phyloP scores from a whole-genome alignment of 2,797 vertebrate species.

The Trachurus trachurus region DNA sequence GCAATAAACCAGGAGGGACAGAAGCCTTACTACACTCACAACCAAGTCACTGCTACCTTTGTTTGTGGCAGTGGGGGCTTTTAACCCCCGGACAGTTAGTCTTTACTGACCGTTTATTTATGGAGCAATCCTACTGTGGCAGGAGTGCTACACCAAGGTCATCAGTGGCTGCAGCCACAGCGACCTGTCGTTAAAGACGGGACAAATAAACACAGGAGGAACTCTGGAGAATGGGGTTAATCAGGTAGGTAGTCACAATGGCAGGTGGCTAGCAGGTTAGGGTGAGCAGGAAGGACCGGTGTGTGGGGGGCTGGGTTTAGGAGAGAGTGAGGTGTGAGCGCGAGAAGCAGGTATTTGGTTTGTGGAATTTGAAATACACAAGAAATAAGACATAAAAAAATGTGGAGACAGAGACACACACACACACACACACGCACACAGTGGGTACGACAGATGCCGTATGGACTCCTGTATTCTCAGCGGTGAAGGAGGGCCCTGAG shows the following conservation, averaged over 20 bases:
- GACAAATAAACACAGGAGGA: slow-evolving; percentile 79
- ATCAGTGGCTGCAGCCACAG: slow-evolving; percentile 70
- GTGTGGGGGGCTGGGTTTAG: background rate
- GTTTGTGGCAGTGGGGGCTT: slow-evolving; percentile 72
- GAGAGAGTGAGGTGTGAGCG: background rate
- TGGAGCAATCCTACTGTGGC: slow-evolving; percentile 76
- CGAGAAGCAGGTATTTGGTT: slow-evolving; percentile 16
- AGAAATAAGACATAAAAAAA: slow-evolving; percentile 22
- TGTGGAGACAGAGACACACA: background rate
- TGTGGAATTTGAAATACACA: slow-evolving; percentile 24
- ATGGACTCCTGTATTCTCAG: slow-evolving; percentile 82
- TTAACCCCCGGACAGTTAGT: slow-evolving; percentile 72
- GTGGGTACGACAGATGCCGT: slow-evolving; percentile 83
- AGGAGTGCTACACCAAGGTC: slow-evolving; percentile 82
- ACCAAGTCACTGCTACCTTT: slow-evolving; percentile 76
- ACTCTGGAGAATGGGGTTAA: slow-evolving; percentile 59
- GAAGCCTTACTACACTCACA: slow-evolving; percentile 70
- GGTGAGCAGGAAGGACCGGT: slow-evolving; percentile 11
- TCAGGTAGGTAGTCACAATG: slow-evolving; percentile 53
- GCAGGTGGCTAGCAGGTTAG: slow-evolving; percentile 46
- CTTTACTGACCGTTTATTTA: slow-evolving; percentile 84
- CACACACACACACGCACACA: slow-evolving; percentile 35
- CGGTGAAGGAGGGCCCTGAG: slow-evolving; percentile 79
- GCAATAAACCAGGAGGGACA: slow-evolving; percentile 66
- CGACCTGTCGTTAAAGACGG: slow-evolving; percentile 78